phyloP scores from a whole-genome alignment of 1,140 invertebrate genomes.

The Batillaria attramentaria region DNA sequence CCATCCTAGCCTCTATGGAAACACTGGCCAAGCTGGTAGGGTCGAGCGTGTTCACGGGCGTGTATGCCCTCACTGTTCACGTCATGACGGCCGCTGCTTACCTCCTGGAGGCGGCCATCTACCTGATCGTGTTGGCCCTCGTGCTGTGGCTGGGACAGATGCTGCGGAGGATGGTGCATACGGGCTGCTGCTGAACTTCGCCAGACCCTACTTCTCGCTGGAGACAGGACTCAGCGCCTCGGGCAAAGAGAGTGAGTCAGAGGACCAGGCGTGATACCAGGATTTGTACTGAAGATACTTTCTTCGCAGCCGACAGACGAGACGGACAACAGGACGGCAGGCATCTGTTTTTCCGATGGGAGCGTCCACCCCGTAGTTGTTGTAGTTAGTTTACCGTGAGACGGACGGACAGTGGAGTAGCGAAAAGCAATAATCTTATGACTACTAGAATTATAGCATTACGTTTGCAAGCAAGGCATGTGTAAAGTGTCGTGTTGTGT shows the following conservation, averaged over 20 bases:
- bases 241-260: neutral
- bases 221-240: neutral
- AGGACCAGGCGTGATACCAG: no score
- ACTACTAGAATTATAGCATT: neutral
- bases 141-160: slow-evolving; percentile 50
- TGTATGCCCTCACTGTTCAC: slow-evolving; percentile 63
- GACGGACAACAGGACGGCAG: neutral
- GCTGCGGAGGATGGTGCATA: slow-evolving; percentile 44
- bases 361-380: neutral
- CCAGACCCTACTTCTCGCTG: slow-evolving; percentile 26
- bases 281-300: neutral
- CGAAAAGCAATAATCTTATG: no score
- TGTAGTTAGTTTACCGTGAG: neutral
- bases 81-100: slow-evolving; percentile 64
- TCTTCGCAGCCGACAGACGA: neutral
- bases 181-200: slow-evolving; percentile 39
- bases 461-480: neutral
- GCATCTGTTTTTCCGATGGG: neutral
- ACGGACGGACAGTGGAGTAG: no score
- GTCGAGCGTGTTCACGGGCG: slow-evolving; percentile 63
- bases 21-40: slow-evolving; percentile 67
- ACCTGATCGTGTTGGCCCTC: slow-evolving; percentile 50
- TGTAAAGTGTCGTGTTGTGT: neutral
- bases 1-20: slow-evolving; percentile 63
- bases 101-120: slow-evolving; percentile 57